A percentile compares a stretch with the other conserved stretches of the same genome.
These are phyloP conservation scores for Euspilapteryx auroguttella DNA, from an alignment of 2,888 invertebrate genomes.

Conservation along the genomic window DNA sequence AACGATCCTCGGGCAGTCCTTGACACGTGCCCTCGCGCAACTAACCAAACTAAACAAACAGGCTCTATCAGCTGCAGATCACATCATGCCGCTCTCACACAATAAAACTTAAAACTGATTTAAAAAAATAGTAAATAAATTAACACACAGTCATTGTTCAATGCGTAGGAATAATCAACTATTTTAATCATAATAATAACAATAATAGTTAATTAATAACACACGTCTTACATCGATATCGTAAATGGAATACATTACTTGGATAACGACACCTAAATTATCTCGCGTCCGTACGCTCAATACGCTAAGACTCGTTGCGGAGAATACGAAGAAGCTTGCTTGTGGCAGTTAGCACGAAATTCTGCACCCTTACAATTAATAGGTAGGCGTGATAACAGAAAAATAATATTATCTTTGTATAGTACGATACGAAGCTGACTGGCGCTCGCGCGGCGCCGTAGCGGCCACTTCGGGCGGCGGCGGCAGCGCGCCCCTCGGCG, in stretches of 20 bases:
- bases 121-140: conserved; percentile 51
- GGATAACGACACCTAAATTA: conserved; percentile 36
- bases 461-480: no score
- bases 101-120: conserved; percentile 36
- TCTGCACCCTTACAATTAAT: conserved; percentile 49
- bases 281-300: no score
- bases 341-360: conserved; percentile 52
- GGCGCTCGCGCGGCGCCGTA: no score
- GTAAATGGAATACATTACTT: conserved; percentile 53
- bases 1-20: conserved; percentile 28
- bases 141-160: conserved; percentile 55
- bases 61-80: no score
- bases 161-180: conserved; percentile 42
- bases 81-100: no score
- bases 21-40: no score
- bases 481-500: conserved; percentile 23
- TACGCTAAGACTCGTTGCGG: conserved; percentile 43
- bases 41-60: conserved; percentile 3
- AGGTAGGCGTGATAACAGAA: conserved; percentile 23
- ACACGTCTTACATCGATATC: conserved; percentile 42
- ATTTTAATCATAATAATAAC: conserved; percentile 28
- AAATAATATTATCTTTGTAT: conserved; percentile 32
- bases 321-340: conserved; percentile 51
- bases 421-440: no score
- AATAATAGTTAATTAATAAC: conserved; percentile 37